A percentile compares a stretch with the other conserved stretches of the same genome.
phyloP scores from a whole-genome alignment of 2,797 vertebrate species.

The Lagocephalus sceleratus region DNA sequence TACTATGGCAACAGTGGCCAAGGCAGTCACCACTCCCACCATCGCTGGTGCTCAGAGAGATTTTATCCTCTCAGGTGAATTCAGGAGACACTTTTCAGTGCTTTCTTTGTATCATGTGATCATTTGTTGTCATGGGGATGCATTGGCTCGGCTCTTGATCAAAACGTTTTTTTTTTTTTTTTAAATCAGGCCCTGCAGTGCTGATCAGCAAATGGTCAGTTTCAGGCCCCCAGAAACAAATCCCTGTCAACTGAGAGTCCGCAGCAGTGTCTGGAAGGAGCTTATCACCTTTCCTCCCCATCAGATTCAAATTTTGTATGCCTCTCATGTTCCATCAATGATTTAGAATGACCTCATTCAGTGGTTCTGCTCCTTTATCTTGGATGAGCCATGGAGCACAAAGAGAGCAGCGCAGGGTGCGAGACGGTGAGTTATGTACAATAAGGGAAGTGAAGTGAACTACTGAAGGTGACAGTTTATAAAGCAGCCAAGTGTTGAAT shows the following conservation, averaged over 20 bases:
- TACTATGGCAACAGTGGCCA: slow-evolving; percentile 69
- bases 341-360: slow-evolving; percentile 60
- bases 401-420: slow-evolving; percentile 16
- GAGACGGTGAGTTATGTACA: slow-evolving; percentile 34
- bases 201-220: no score
- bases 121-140: no score
- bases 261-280: slow-evolving; percentile 28
- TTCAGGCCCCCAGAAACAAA: slow-evolving; percentile 54
- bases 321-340: slow-evolving; percentile 49
- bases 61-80: slow-evolving; percentile 5
- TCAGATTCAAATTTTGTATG: slow-evolving; percentile 41
- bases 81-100: slow-evolving; percentile 5
- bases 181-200: no score
- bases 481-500: slow-evolving; percentile 32
- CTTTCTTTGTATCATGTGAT: slow-evolving; percentile 1
- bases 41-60: slow-evolving; percentile 40
- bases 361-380: slow-evolving; percentile 46
- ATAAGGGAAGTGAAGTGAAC: slow-evolving; percentile 28
- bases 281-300: slow-evolving; percentile 36
- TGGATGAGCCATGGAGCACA: slow-evolving; percentile 35
- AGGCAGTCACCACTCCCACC: slow-evolving; percentile 34
- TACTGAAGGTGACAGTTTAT: slow-evolving; percentile 27
- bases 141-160: no score
- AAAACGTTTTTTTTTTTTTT: no score
- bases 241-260: slow-evolving; percentile 48